These are phyloP conservation scores for Aphelenchoides fujianensis DNA, from an alignment of 1,140 invertebrate genomes.

Conservation along the genomic window DNA sequence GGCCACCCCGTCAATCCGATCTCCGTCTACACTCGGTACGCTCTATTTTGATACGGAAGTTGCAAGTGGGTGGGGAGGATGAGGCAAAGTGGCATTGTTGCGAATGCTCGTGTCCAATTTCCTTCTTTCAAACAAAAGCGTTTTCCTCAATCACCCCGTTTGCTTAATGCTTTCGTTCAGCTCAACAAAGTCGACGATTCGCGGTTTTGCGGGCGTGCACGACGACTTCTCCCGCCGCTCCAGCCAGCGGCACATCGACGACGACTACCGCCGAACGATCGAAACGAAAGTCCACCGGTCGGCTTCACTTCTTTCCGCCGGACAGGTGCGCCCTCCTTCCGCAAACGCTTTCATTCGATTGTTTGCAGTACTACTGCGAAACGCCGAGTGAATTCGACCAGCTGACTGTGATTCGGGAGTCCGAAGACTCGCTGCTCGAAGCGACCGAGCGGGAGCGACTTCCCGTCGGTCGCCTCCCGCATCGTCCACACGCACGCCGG, in stretches of 20 bases:
- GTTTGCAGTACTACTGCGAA: constrained; percentile 3
- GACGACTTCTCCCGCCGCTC: constrained; percentile 9
- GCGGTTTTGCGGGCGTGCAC: neutral
- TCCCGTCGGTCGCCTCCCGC: neutral
- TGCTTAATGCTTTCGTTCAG: neutral
- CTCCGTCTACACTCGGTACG: constrained; percentile 36
- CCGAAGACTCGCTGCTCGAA: neutral
- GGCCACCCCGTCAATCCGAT: constrained; percentile 44
- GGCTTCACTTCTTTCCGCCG: constrained; percentile 2
- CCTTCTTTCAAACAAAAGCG: neutral
- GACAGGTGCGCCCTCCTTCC: neutral
- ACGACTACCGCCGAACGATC: constrained; percentile 7
- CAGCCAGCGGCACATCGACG: neutral
- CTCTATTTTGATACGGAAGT: too few relatives aligned
- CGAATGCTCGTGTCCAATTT: neutral
- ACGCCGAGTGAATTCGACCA: constrained; percentile 21
- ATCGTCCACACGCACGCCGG: neutral
- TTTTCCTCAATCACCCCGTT: neutral
- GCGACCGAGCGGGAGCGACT: constrained; percentile 9
- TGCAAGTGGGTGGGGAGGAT: neutral
- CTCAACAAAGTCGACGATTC: constrained; percentile 14
- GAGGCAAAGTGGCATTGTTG: neutral
- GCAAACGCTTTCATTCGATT: neutral
- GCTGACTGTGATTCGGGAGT: constrained; percentile 14
- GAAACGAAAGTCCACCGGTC: constrained; percentile 6